Percentiles rank a stretch among this genome's conserved stretches.
phyloP scores from a whole-genome alignment of 2,888 invertebrate genomes.

The Altica lythri region DNA sequence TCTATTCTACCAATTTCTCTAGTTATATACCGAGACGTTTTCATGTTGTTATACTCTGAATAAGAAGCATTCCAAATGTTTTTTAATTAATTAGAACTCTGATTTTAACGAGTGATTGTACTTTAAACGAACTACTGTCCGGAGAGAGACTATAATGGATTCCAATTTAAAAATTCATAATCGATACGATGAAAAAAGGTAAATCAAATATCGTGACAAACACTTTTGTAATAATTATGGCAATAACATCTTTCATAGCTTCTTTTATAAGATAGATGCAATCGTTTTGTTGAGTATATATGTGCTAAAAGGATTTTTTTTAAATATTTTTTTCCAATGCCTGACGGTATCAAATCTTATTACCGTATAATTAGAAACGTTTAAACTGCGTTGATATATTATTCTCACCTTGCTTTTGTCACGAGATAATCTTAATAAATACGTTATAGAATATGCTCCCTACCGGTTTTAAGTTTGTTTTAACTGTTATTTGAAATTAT shows the following conservation, averaged over 20 bases:
- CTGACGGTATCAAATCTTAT: too few species aligned
- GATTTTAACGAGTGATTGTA: background rate
- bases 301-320: too few species aligned
- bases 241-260: slow-evolving; percentile 43
- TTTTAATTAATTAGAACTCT: background rate
- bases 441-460: too few species aligned
- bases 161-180: slow-evolving; percentile 20
- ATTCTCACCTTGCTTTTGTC: too few species aligned
- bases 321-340: background rate
- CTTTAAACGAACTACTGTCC: background rate
- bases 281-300: slow-evolving; percentile 35
- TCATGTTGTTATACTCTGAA: background rate
- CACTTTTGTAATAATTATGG: slow-evolving; percentile 35
- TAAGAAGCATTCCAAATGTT: background rate
- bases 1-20: too few species aligned
- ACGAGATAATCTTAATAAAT: too few species aligned
- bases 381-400: too few species aligned
- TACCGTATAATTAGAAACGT: too few species aligned
- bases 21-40: too few species aligned
- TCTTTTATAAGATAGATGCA: slow-evolving; percentile 32
- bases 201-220: slow-evolving; percentile 13
- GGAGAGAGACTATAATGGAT: slow-evolving; percentile 8
- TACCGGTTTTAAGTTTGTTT: too few species aligned
- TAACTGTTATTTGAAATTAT: too few species aligned
- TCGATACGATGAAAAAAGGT: slow-evolving; percentile 4